phyloP scores from a whole-genome alignment of 1,140 invertebrate genomes.

The Kradibia gibbosae region DNA sequence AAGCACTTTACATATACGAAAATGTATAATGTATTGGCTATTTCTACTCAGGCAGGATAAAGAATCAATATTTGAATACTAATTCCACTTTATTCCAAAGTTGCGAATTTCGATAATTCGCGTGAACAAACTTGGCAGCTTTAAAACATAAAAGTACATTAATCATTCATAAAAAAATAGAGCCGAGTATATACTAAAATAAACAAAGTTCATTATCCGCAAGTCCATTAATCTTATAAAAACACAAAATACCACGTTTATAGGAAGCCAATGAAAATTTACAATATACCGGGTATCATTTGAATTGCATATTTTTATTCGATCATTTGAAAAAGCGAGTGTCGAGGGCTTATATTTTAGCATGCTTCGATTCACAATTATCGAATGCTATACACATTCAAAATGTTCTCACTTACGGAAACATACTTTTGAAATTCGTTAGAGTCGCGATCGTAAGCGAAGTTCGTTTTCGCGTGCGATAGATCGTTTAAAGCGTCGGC shows the following conservation, averaged over 20 bases:
- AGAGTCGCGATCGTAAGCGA: background rate
- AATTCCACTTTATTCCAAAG: background rate
- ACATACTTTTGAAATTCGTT: background rate
- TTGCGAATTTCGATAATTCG: constrained; percentile 15
- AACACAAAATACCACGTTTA: background rate
- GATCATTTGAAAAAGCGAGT: background rate
- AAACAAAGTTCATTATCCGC: constrained; percentile 7
- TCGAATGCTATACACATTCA: background rate
- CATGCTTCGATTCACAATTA: background rate
- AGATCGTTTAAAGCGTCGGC: background rate
- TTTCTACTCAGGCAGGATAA: background rate
- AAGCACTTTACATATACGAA: background rate
- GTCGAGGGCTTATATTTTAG: background rate
- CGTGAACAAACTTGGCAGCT: background rate
- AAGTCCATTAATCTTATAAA: background rate
- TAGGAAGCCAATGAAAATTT: background rate
- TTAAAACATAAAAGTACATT: background rate
- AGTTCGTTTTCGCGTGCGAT: background rate
- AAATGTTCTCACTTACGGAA: background rate
- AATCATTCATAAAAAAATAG: background rate
- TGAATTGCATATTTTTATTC: background rate
- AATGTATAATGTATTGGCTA: background rate
- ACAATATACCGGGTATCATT: background rate
- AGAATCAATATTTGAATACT: background rate
- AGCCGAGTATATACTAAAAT: background rate